Conservation (phyloP, 2,888 invertebrate genomes). For the Rhimphoctona megacephalus region DNA sequence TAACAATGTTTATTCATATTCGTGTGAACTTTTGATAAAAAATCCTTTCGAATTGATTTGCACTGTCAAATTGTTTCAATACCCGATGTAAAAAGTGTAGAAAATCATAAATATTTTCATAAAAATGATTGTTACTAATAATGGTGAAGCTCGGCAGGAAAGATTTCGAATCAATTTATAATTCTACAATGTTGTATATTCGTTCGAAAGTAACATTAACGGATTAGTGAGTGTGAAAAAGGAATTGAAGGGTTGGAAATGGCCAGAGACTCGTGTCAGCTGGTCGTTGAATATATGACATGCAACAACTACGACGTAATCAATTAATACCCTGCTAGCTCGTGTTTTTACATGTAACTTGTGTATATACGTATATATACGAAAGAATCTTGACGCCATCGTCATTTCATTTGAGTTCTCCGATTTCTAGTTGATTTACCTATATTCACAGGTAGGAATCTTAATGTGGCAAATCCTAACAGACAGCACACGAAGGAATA, state of each 20-base stretch:
- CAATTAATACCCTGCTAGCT: conserved; percentile 48
- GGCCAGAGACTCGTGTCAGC: conserved; percentile 15
- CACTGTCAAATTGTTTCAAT: neutral
- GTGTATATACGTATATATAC: neutral
- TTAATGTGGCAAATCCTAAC: conserved; percentile 5
- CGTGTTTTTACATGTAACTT: neutral
- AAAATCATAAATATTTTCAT: neutral
- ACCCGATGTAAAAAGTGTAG: neutral
- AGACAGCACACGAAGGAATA: conserved; percentile 58
- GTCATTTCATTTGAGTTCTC: conserved; percentile 25
- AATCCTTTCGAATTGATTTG: too few species aligned
- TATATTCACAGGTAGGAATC: neutral
- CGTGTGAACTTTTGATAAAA: too few species aligned
- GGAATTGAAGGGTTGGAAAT: conserved; percentile 1
- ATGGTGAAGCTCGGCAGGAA: too few species aligned
- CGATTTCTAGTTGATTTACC: conserved; percentile 17
- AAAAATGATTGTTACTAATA: neutral
- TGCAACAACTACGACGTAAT: conserved; percentile 35
- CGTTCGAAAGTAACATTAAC: neutral
- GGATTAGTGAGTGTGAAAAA: neutral
- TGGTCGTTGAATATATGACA: conserved; percentile 39
- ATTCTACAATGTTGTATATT: neutral
- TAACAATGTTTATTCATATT: neutral
- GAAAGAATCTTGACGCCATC: conserved; percentile 26
- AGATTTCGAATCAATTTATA: neutral